phyloP scores from a whole-genome alignment of 2,888 invertebrate species.

The Pollenia griseotomentosa region DNA sequence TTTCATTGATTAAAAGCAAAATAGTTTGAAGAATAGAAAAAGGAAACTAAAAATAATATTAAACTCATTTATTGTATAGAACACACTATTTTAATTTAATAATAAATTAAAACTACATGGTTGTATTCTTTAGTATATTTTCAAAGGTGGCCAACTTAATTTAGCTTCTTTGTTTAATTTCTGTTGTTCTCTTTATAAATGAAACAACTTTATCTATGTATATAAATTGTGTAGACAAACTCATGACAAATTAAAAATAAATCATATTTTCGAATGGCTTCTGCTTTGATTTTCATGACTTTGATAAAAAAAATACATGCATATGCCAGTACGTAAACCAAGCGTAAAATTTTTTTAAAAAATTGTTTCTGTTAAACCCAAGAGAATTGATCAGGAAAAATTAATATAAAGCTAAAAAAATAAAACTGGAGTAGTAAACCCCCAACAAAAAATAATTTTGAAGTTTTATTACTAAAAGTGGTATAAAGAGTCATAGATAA shows the following conservation, averaged over 20 bases:
- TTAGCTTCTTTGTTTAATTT: neutral
- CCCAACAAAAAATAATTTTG: neutral
- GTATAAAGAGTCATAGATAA: no score
- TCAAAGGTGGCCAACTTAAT: constrained; percentile 1
- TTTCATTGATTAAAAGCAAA: constrained; percentile 15
- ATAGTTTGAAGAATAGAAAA: neutral
- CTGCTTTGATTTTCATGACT: constrained; percentile 16
- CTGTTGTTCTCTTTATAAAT: neutral
- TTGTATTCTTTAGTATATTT: constrained; percentile 19
- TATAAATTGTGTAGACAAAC: constrained; percentile 45
- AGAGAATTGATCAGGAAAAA: constrained; percentile 39
- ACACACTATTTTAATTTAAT: neutral
- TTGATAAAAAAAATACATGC: constrained; percentile 34
- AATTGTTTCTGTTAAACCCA: constrained; percentile 34
- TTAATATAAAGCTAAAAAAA: neutral
- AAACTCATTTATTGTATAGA: neutral
- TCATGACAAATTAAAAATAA: constrained; percentile 77
- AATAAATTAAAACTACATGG: neutral
- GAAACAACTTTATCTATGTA: constrained; percentile 21
- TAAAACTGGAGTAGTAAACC: neutral
- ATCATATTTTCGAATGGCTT: constrained; percentile 73
- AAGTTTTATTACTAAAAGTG: neutral
- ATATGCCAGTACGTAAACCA: constrained; percentile 52
- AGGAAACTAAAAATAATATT: neutral
- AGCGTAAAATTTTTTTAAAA: constrained; percentile 31